Evolutionary conservation across 2,113 vertebrate species (phyloP), one percentile per base, ranked within the genome.

Genomic region (Calyptommatus sinebrachiatus): DNA sequence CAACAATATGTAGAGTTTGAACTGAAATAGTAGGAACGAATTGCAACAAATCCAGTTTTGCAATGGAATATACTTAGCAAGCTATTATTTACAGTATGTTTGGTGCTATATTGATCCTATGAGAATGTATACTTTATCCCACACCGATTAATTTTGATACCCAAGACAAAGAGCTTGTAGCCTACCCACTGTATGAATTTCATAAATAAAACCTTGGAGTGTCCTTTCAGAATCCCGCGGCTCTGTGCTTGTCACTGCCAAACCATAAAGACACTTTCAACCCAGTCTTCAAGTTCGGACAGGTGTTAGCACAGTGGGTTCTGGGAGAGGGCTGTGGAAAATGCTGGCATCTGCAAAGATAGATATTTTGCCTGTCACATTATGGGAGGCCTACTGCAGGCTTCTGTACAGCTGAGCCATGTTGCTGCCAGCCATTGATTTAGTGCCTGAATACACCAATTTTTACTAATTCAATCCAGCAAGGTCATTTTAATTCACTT

Each of bases 261-360:
- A 90, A 62, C 89, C 73, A 90, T 92, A 91, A 90, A 91, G 81
- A 84, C 68, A 90, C 84, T 66, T 88, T 85, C 89, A 90, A 87
- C 87, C 73, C 87, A 78, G 75, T 78, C 84, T 88, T 81, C 65
- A 86, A 77, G 76, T 80, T 89, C 76, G 85, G 79, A 86, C 89
- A 92, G 84, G 53, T 91, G 92, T 92, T 90, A 88, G 78, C 77
- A 87, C 86, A 81, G 81, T 85, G 50, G 90, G 81, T 79, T 85
- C 83, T 18, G 66, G 66, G 72, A 71, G 71, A 74, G 82, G 81
- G 67, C 65, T 24, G 67, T 31, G 73, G 60, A 57, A 45, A 85
- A 7, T 63, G 24, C 26, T 89, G 82, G 84, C 84, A 83, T 65
- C 71, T 84, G 65, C 84, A 85, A 92, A 91, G 84, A 83, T 67